A percentile compares a stretch with the other conserved stretches of the same genome.
phyloP scores from a whole-genome alignment of 2,888 invertebrate species.

The Nasonovia ribisnigri region DNA sequence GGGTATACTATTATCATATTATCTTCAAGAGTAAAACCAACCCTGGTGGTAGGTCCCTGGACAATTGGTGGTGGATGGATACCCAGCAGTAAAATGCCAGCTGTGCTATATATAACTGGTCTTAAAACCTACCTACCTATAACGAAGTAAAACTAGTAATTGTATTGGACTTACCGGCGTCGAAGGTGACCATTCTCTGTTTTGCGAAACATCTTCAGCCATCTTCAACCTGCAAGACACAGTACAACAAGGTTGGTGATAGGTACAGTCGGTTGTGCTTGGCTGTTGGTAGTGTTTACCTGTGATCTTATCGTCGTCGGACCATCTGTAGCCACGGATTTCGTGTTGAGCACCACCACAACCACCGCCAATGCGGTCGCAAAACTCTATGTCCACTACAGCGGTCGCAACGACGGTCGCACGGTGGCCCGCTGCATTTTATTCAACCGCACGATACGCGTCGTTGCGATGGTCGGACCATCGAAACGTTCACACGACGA shows the following conservation, averaged over 20 bases:
- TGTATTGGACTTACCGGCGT: conserved; percentile 33
- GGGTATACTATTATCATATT: background rate
- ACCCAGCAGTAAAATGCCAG: background rate
- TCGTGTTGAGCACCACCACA: background rate
- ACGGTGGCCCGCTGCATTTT: background rate
- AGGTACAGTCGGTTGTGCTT: background rate
- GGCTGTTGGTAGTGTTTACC: conserved; percentile 4
- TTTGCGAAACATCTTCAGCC: conserved; percentile 57
- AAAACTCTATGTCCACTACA: background rate
- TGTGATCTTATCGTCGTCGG: conserved; percentile 14
- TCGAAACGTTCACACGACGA: background rate
- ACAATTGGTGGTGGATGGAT: background rate
- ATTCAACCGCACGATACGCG: conserved; percentile 4
- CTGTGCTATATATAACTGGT: background rate
- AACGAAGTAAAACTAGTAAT: background rate
- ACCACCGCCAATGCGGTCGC: background rate
- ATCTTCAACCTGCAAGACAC: conserved; percentile 51
- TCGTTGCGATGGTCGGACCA: background rate
- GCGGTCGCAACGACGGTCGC: background rate
- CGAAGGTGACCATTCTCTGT: conserved; percentile 35
- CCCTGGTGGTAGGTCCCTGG: background rate
- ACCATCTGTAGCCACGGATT: background rate
- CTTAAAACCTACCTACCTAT: background rate
- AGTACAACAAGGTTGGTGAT: background rate
- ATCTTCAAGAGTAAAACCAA: background rate